Conservation (phyloP, 1,140 invertebrate genomes). For the Parasteatoda tepidariorum region DNA sequence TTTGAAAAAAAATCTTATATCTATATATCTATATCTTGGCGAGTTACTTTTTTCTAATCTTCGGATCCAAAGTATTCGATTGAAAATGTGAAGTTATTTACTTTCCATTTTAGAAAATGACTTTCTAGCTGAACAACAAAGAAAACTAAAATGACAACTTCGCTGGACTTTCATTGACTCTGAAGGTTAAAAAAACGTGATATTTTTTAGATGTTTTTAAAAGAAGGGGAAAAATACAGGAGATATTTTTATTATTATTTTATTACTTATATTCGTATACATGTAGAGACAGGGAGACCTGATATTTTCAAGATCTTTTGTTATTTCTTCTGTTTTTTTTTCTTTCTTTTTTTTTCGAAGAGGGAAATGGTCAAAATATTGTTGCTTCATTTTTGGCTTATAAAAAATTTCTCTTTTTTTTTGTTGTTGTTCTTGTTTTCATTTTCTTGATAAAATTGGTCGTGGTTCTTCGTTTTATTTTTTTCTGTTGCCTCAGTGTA, state of each 20-base stretch:
- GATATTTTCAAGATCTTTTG: constrained; percentile 47
- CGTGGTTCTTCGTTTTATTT: not conserved
- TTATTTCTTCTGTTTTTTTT: constrained; percentile 8
- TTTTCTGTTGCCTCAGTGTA: constrained; percentile 29
- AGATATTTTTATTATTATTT: constrained; percentile 56
- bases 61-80: constrained; percentile 40
- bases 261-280: constrained; percentile 56
- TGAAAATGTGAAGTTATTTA: constrained; percentile 59
- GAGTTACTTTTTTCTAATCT: constrained; percentile 55
- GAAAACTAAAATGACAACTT: constrained; percentile 58
- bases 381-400: constrained; percentile 50
- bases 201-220: constrained; percentile 37
- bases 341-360: constrained; percentile 14
- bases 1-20: too few relatives aligned
- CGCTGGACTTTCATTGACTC: constrained; percentile 51
- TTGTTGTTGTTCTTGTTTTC: constrained; percentile 9
- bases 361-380: constrained; percentile 57
- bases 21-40: too few relatives aligned
- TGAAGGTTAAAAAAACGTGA: constrained; percentile 17
- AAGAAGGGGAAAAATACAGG: constrained; percentile 18
- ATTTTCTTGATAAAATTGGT: constrained; percentile 45
- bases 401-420: constrained; percentile 19
- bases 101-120: constrained; percentile 61
- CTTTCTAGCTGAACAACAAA: constrained; percentile 33
- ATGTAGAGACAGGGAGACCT: constrained; percentile 52